Evolutionary conservation across 2,797 vertebrate genomes (phyloP).

Genomic region (Sebastolobus alascanus): DNA sequence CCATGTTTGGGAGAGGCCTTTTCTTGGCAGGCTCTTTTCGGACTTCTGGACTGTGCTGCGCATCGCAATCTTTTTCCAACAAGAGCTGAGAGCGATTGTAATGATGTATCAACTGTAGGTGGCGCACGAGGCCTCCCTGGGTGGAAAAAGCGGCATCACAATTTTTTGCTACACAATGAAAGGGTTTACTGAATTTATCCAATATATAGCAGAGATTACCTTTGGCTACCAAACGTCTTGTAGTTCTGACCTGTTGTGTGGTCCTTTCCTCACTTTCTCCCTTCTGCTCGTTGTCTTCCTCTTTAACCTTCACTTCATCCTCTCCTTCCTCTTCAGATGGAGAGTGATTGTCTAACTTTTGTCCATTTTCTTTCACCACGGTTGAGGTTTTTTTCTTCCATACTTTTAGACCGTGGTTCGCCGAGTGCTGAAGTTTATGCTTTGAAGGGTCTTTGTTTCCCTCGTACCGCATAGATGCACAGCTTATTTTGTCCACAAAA

Average conservation of each 20-base stretch:
- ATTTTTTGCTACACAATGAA: slow-evolving; percentile 95
- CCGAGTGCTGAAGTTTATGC: slow-evolving; percentile 34
- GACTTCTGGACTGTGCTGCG: slow-evolving; percentile 73
- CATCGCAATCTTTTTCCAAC: slow-evolving; percentile 90
- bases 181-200: slow-evolving; percentile 95
- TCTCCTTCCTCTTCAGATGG: slow-evolving; percentile 70
- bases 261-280: slow-evolving; percentile 77
- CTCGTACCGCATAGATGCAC: slow-evolving; percentile 73
- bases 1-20: slow-evolving; percentile 61
- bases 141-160: slow-evolving; percentile 94
- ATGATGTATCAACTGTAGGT: slow-evolving; percentile 93
- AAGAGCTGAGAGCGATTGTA: slow-evolving; percentile 95
- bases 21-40: slow-evolving; percentile 87
- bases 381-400: slow-evolving; percentile 52
- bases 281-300: slow-evolving; percentile 76
- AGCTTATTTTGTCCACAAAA: slow-evolving; percentile 84
- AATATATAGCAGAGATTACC: slow-evolving; percentile 94
- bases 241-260: slow-evolving; percentile 88
- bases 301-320: slow-evolving; percentile 81
- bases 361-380: slow-evolving; percentile 63
- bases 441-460: slow-evolving; percentile 64
- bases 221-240: slow-evolving; percentile 92
- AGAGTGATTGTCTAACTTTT: slow-evolving; percentile 74
- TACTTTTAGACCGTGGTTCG: slow-evolving; percentile 24
- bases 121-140: slow-evolving; percentile 93